Percentiles rank a stretch among this genome's conserved stretches.
Conservation (phyloP, 1,140 invertebrate species). For the Leptonema lineaticorne region DNA sequence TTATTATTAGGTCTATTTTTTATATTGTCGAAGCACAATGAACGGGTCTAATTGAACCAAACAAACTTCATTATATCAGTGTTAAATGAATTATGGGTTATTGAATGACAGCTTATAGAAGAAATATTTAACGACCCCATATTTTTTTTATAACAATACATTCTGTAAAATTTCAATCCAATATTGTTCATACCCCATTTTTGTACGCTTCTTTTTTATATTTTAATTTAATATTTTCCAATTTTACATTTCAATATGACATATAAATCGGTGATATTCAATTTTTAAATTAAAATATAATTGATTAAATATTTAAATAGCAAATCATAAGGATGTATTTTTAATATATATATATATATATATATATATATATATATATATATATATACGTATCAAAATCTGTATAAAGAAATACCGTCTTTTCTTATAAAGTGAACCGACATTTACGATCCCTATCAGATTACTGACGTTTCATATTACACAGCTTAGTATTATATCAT, state of each 20-base stretch:
- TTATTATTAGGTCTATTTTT: conserved; percentile 23
- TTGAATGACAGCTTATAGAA: conserved; percentile 35
- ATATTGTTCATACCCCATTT: not conserved
- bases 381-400: not conserved
- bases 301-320: not conserved
- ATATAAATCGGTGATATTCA: no score
- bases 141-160: conserved; percentile 11
- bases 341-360: no score
- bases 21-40: conserved; percentile 18
- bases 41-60: conserved; percentile 33
- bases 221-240: not conserved
- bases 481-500: conserved; percentile 3
- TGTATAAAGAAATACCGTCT: conserved; percentile 25
- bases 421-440: conserved; percentile 23
- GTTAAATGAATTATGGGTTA: conserved; percentile 40
- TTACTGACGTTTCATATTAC: conserved; percentile 26
- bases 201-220: not conserved
- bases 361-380: no score
- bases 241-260: not conserved
- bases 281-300: not conserved
- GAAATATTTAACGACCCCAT: conserved; percentile 8
- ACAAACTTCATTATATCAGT: conserved; percentile 39
- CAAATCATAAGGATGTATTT: no score
- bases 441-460: conserved; percentile 21
- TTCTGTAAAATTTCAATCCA: conserved; percentile 7